Base-by-base conservation (phyloP, 2,113 vertebrate species). In the Rhinopomastus cyanomelas region DNA sequence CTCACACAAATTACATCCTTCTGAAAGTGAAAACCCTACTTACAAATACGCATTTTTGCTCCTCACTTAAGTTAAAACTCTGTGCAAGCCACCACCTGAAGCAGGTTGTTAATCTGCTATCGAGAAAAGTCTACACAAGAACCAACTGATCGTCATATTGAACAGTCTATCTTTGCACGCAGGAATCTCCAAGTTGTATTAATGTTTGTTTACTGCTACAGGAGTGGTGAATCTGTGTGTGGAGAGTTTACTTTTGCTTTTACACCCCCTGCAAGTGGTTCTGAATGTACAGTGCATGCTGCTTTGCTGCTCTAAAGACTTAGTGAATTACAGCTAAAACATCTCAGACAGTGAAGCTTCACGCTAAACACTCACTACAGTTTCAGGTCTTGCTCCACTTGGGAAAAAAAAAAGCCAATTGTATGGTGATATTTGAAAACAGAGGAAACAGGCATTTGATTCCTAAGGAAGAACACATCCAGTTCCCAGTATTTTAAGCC, bases 141-240 rank as follows among this genome's bases (percentile, higher is more conserved):
- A 75, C 3, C 30, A 71, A 27, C 2, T 18, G 66, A 53, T 6
- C 0, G 1, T 51, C 20, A 12, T 6, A 59, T 4, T 12, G 4
- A 77, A 55, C 27, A 59, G 89, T 8, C 64, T 37, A 27, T 27
- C 37, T 48, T 83, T 61, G 86, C 7, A 29, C 12, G 30, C 23
- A 72, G 14, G 67, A 91, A 68, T 11, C 61, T 6, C 0, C 5
- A 73, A 71, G 6, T 30, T 32, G 36, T 60, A 16, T 12, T 59
- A 4, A 62, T 6, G 23, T 32, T 25, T 60, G 46, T 30, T 67
- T 56, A 34, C 66, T 53, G 36, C 12, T 52, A 36, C 71, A 75
- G 22, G 15, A 92, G 64, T 5, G 15, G 23, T 49, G 42, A 15
- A 57, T 30, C 36, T 37, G 17, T 5, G 4, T 20, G 14, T 29